phyloP scores from a whole-genome alignment of 1,140 invertebrate genomes.

The Drosophila teissieri region DNA sequence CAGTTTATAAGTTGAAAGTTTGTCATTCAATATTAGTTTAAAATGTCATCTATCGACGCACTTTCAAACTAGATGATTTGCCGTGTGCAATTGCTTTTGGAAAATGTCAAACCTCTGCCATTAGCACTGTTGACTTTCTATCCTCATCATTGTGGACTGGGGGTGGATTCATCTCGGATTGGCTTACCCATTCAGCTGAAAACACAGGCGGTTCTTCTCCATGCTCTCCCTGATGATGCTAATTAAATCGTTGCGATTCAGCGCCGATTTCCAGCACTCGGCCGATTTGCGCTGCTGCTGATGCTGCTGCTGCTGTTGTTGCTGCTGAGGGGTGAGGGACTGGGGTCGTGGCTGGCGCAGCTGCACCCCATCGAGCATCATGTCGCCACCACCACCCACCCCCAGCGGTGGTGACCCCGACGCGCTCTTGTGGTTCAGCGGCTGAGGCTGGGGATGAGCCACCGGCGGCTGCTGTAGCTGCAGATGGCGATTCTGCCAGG shows the following conservation, averaged over 20 bases:
- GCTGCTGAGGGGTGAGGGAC: slow-evolving; percentile 35
- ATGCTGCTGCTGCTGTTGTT: slow-evolving; percentile 17
- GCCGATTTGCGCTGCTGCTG: slow-evolving; percentile 63
- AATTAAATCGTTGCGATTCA: slow-evolving; percentile 92
- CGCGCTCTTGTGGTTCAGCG: slow-evolving; percentile 50
- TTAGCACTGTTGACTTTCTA: background rate
- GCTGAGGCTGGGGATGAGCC: slow-evolving; percentile 18
- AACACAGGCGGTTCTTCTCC: slow-evolving; percentile 95
- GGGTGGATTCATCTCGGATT: slow-evolving; percentile 32
- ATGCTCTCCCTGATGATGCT: slow-evolving; percentile 95
- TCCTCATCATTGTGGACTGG: slow-evolving; percentile 25
- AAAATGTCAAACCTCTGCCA: slow-evolving; percentile 19
- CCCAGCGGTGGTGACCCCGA: slow-evolving; percentile 55
- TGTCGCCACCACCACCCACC: slow-evolving; percentile 37
- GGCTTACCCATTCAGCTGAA: slow-evolving; percentile 90
- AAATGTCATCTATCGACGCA: too few species aligned
- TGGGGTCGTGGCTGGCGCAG: slow-evolving; percentile 76
- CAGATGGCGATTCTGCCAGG: slow-evolving; percentile 74
- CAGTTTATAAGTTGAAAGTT: too few species aligned
- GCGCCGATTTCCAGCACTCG: slow-evolving; percentile 86
- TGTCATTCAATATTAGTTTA: too few species aligned
- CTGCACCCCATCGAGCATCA: slow-evolving; percentile 78
- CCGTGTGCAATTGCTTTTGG: background rate
- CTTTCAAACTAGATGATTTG: background rate
- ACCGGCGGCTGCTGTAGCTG: slow-evolving; percentile 50